Conservation (phyloP, 1,140 invertebrate species). For the Heliconius nattereri region DNA sequence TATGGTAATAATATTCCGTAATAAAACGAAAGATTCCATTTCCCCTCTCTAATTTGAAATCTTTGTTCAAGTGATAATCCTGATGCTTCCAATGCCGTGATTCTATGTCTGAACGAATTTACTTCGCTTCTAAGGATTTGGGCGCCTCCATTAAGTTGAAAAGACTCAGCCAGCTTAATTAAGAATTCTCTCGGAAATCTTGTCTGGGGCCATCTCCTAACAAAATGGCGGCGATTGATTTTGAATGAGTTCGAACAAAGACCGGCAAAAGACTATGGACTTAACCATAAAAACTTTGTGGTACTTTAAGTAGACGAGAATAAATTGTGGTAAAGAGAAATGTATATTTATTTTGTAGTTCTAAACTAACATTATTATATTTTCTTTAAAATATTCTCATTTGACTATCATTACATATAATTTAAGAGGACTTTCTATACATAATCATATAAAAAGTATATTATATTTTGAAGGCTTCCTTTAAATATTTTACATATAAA, state of each 20-base stretch:
- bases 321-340: background rate
- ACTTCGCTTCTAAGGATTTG: conserved; percentile 61
- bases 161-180: conserved; percentile 75
- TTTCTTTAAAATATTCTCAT: background rate
- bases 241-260: conserved; percentile 73
- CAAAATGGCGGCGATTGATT: conserved; percentile 75
- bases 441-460: no score
- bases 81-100: conserved; percentile 46
- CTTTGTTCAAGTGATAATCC: conserved; percentile 36
- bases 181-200: conserved; percentile 77
- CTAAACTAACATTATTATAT: background rate
- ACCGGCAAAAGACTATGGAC: conserved; percentile 44
- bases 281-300: conserved; percentile 60
- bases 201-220: conserved; percentile 57
- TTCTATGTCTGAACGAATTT: conserved; percentile 61
- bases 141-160: conserved; percentile 71
- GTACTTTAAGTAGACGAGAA: conserved; percentile 31
- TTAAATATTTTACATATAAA: no score
- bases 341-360: background rate
- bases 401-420: no score
- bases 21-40: conserved; percentile 5
- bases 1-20: background rate
- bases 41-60: conserved; percentile 28
- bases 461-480: no score
- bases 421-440: no score